Conservation (phyloP, 2,888 invertebrate genomes). For the Ceramica pisi region DNA sequence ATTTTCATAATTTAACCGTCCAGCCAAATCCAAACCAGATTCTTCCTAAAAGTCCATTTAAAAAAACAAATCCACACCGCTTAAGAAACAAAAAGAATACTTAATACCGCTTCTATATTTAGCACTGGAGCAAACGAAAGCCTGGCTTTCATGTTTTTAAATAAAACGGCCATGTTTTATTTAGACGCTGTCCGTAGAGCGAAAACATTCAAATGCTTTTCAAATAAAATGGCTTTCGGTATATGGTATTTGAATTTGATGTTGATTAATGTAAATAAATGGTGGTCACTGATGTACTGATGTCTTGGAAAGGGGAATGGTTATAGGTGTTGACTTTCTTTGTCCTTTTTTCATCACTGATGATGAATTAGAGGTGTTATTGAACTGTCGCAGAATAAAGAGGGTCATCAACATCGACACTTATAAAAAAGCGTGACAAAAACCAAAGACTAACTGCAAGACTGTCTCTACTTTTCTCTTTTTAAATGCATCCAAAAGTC, state of each 20-base stretch:
- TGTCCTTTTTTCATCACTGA: not conserved
- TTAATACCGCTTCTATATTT: slow-evolving; percentile 69
- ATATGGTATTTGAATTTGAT: slow-evolving; percentile 21
- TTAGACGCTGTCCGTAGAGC: slow-evolving; percentile 40
- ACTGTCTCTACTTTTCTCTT: no score
- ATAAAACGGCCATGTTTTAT: slow-evolving; percentile 63
- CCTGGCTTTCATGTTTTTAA: slow-evolving; percentile 56
- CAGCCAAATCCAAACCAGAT: not conserved
- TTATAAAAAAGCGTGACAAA: no score
- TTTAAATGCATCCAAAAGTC: no score
- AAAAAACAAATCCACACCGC: slow-evolving; percentile 37
- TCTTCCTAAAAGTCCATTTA: not conserved
- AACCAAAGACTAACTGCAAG: no score
- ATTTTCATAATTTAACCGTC: slow-evolving; percentile 2
- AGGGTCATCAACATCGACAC: no score
- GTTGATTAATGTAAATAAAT: slow-evolving; percentile 43
- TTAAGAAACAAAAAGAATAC: slow-evolving; percentile 64
- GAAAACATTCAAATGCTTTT: slow-evolving; percentile 60
- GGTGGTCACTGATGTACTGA: slow-evolving; percentile 2
- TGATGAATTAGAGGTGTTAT: no score
- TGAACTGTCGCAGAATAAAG: not conserved
- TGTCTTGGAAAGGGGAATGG: slow-evolving; percentile 13
- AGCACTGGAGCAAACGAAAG: slow-evolving; percentile 55
- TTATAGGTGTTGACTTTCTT: slow-evolving; percentile 12
- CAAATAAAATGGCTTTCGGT: slow-evolving; percentile 30